Conservation (phyloP, 2,888 invertebrate species). For the Sarcophaga rosellei region DNA sequence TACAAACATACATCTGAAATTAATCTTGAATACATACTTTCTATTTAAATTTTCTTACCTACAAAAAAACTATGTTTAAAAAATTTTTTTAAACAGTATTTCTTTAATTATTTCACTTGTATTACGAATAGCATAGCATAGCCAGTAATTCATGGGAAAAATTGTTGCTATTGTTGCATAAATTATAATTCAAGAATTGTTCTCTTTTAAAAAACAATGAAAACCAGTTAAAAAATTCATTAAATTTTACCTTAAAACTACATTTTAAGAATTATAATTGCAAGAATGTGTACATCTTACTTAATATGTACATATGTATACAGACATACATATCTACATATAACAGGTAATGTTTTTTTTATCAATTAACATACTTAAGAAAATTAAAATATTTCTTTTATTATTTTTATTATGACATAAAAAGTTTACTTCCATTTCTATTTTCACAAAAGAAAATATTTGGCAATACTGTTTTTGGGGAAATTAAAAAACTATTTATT, state of each 20-base stretch:
- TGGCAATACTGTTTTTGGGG: too few species aligned
- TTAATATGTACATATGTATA: too few species aligned
- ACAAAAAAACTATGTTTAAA: too few species aligned
- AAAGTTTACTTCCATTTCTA: too few species aligned
- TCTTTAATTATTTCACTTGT: not conserved
- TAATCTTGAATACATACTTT: not conserved
- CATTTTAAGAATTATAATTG: not conserved
- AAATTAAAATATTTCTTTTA: too few species aligned
- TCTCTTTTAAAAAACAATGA: not conserved
- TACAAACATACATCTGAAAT: not conserved
- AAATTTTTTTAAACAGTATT: not conserved
- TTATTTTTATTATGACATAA: too few species aligned
- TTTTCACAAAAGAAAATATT: too few species aligned
- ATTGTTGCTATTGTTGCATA: not conserved
- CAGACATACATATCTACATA: too few species aligned
- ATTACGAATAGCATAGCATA: too few species aligned
- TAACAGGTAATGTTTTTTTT: too few species aligned
- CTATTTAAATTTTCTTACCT: too few species aligned
- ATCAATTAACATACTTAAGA: too few species aligned
- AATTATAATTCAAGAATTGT: not conserved
- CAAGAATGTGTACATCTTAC: not conserved
- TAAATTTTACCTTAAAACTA: not conserved
- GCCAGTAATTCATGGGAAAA: not conserved
- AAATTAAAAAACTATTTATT: not conserved
- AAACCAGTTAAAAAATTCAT: not conserved